These are phyloP conservation scores for Ammodytes dubius DNA, from an alignment of 2,113 vertebrate species.

Conservation along the genomic window DNA sequence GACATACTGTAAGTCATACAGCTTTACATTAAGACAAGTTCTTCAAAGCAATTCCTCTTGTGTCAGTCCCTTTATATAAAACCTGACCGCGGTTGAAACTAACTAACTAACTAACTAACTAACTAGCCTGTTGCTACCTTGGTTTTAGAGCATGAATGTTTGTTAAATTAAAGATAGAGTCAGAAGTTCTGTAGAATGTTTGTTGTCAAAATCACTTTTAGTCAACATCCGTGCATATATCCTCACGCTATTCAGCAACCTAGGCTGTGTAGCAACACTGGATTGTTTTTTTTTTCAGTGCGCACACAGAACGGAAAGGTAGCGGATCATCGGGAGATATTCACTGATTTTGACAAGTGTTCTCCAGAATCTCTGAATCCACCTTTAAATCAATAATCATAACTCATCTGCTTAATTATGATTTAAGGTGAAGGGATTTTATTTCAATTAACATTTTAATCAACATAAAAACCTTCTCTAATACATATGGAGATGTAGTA, in stretches of 20 bases:
- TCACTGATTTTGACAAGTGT: too few species aligned
- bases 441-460: conserved; percentile 46
- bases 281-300: too few species aligned
- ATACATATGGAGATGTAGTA: conserved; percentile 24
- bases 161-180: neutral
- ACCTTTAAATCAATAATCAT: conserved; percentile 1
- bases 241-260: too few species aligned
- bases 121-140: neutral
- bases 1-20: conserved; percentile 7
- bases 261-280: too few species aligned
- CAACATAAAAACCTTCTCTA: conserved; percentile 21
- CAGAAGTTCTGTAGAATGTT: too few species aligned
- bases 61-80: conserved; percentile 27
- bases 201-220: too few species aligned
- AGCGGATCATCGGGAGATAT: too few species aligned
- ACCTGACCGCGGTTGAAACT: neutral
- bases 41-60: conserved; percentile 34
- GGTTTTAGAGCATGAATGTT: conserved; percentile 8
- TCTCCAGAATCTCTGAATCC: too few species aligned
- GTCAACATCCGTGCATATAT: too few species aligned
- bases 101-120: neutral
- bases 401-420: conserved; percentile 36
- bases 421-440: neutral
- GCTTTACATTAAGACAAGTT: conserved; percentile 31
- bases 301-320: too few species aligned